Base-by-base conservation (phyloP, 2,888 invertebrate species). In the Eucera pruinosa region DNA sequence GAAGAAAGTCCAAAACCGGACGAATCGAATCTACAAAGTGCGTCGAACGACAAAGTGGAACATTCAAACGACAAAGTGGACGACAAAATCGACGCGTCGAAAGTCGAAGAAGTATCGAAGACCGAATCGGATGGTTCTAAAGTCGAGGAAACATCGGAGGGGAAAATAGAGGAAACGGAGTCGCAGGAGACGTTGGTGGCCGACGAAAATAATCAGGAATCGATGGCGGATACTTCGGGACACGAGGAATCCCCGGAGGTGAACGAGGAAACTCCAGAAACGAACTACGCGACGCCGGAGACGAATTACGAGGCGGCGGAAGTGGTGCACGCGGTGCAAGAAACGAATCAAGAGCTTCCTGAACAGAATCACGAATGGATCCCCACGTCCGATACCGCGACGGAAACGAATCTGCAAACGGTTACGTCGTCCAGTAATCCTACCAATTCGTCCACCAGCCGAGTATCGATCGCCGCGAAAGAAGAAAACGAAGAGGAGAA, bases 261-360 rank as follows among this genome's bases (percentile, higher is more conserved):
- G 20, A 89, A 89, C 70, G 86, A 88, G 48, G 90, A 90, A 64
- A 86, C 82, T 13, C 86, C 86, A 30, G 89, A 89, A 58, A 57
- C 64, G 39, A 85, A 85, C 60, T 87, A 90, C 30, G 89, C 86
- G 18, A 86, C 86, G 5, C 87, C 89, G 2, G 89, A 89, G 74
- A 78, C 73, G 48, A 89, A 88, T 77, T 82, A 88, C 58, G 89
- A 89, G 67, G 47, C n/a, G 27, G 58, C 87, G 54, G 88, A 88
- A 62, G 45, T 7, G 0, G 78, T 57, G 3, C 81, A 85, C 30
- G 80, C 36, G 2, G 57, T 25, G 15, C 71, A 77, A 52, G 89
- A 88, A 71, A 62, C 69, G 66, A 81, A 82, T 67, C 45, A 84
- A 18, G 81, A 86, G 36, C 2, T 72, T 1, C 52, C 73, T 0